These are phyloP conservation scores for Malacoctenus gilli DNA, from an alignment of 2,797 vertebrate genomes.

Conservation along the genomic window DNA sequence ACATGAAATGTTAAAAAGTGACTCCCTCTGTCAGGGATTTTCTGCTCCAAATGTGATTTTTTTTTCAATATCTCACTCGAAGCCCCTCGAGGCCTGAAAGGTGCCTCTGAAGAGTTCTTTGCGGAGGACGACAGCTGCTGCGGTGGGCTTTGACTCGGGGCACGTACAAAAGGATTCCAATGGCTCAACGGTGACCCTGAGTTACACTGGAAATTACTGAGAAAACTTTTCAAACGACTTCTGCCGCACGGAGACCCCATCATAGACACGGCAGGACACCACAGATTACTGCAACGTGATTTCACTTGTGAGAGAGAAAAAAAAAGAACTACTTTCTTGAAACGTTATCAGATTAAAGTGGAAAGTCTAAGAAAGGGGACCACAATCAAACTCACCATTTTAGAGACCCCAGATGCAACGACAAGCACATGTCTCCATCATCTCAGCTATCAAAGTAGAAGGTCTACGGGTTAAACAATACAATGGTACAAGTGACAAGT, in stretches of 20 bases:
- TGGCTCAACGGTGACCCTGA: conserved; percentile 24
- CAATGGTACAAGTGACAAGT: no score
- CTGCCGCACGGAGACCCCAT: neutral
- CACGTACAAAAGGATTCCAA: conserved; percentile 32
- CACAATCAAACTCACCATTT: no score
- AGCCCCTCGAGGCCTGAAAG: neutral
- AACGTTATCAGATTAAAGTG: no score
- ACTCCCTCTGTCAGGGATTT: neutral
- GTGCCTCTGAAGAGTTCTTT: conserved; percentile 24
- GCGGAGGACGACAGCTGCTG: conserved; percentile 7
- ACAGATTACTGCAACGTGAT: neutral
- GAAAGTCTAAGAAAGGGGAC: no score
- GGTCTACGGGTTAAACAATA: no score
- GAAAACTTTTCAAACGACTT: conserved; percentile 6
- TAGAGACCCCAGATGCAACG: no score
- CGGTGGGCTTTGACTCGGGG: conserved; percentile 18
- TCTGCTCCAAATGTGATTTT: neutral
- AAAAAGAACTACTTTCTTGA: neutral
- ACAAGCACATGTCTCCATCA: no score
- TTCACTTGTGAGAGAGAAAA: neutral
- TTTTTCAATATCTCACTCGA: conserved; percentile 10
- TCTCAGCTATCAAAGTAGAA: no score
- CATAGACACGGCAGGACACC: neutral
- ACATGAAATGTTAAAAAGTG: neutral
- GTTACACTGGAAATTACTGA: conserved; percentile 8